Evolutionary conservation across 2,113 vertebrate species (phyloP).

Genomic region (Morone saxatilis): DNA sequence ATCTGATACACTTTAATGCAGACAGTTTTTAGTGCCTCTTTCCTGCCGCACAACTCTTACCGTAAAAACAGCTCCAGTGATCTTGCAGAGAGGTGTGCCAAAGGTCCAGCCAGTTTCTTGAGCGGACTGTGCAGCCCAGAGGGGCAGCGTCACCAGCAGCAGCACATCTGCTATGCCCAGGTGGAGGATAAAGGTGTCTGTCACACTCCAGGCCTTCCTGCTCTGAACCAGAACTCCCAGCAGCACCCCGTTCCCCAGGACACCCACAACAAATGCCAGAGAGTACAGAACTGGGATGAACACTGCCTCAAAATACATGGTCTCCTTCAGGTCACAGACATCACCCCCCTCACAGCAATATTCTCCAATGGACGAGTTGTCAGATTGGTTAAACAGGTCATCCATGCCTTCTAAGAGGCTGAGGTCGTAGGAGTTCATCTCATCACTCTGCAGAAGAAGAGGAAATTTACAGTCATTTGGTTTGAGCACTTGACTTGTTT

Average conservation of each 20-base stretch:
- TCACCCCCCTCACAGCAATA: slow-evolving; percentile 26
- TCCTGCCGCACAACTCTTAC: slow-evolving; percentile 58
- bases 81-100: slow-evolving; percentile 84
- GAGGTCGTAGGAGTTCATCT: fast-evolving
- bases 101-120: slow-evolving; percentile 82
- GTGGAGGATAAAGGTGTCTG: slow-evolving; percentile 90
- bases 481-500: neutral
- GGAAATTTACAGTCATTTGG: neutral
- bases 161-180: slow-evolving; percentile 87
- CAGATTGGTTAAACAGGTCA: fast-evolving
- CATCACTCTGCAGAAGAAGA: neutral
- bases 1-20: no score
- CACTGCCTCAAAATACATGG: slow-evolving; percentile 76
- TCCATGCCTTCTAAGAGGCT: fast-evolving
- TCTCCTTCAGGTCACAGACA: slow-evolving; percentile 67
- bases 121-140: slow-evolving; percentile 84
- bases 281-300: slow-evolving; percentile 87
- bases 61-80: slow-evolving; percentile 86
- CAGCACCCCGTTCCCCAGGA: slow-evolving; percentile 88
- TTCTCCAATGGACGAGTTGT: fast-evolving
- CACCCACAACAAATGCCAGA: slow-evolving; percentile 84
- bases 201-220: slow-evolving; percentile 82
- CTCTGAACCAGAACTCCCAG: slow-evolving; percentile 82
- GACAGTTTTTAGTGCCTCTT: neutral
- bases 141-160: slow-evolving; percentile 87